phyloP scores from a whole-genome alignment of 2,797 vertebrate genomes.

The Peromyscus attwateri region DNA sequence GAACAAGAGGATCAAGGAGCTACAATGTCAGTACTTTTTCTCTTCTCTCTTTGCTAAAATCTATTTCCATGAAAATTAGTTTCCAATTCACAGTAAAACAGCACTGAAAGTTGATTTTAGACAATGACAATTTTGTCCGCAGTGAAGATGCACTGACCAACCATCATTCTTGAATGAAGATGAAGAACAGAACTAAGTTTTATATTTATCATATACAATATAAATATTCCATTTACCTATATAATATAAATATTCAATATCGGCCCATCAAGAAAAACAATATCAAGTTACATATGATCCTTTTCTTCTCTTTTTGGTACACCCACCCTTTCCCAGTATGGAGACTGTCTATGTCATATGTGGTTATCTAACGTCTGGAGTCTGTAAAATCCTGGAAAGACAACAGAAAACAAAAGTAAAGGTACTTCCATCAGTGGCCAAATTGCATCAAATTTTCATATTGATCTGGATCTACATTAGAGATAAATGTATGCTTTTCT shows the following conservation, averaged over 20 bases:
- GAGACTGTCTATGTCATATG: not conserved
- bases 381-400: not conserved
- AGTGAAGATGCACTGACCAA: not conserved
- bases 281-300: too few relatives aligned
- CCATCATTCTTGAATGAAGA: not conserved
- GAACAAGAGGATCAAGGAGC: not conserved
- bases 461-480: not conserved
- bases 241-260: not conserved
- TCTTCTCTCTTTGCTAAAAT: not conserved
- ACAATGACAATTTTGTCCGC: not conserved
- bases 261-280: not conserved
- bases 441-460: not conserved
- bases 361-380: not conserved
- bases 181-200: not conserved
- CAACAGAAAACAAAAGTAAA: not conserved
- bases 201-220: not conserved
- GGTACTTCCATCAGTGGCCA: not conserved
- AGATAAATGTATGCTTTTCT: not conserved
- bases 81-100: not conserved
- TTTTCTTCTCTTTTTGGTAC: not conserved
- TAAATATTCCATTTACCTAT: not conserved
- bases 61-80: not conserved
- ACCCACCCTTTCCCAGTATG: fast-evolving
- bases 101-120: not conserved
- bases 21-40: not conserved